These are phyloP conservation scores for Picus viridis DNA, from an alignment of 2,797 vertebrate genomes.

Conservation along the genomic window DNA sequence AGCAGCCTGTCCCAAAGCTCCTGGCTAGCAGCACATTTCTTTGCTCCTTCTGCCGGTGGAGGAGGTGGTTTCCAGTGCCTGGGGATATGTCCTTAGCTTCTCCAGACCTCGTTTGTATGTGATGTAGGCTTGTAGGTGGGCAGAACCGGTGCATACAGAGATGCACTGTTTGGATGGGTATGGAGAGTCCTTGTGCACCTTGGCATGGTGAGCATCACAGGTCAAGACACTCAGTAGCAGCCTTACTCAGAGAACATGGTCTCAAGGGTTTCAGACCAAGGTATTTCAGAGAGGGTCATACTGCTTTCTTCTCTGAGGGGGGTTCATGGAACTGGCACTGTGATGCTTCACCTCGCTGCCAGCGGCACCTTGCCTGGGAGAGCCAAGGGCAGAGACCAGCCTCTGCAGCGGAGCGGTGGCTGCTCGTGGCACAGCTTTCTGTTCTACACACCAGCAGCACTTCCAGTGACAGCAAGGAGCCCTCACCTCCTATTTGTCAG, in stretches of 20 bases:
- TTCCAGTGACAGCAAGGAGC: not conserved
- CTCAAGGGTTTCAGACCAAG: not conserved
- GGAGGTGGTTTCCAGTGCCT: not conserved
- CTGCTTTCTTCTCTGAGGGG: not conserved
- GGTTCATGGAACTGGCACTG: not conserved
- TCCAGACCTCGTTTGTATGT: not conserved
- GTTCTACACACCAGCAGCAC: not conserved
- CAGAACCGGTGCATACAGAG: not conserved
- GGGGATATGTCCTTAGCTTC: not conserved
- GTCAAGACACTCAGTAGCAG: not conserved
- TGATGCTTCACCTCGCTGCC: not conserved
- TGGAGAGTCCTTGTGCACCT: not conserved
- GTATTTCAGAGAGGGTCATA: not conserved
- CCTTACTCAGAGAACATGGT: not conserved
- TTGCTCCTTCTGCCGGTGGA: not conserved
- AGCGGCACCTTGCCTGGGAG: not conserved
- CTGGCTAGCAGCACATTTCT: not conserved
- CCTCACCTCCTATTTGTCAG: not conserved
- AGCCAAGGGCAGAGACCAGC: not conserved
- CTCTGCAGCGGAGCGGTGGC: rapidly evolving
- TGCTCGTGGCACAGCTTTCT: not conserved
- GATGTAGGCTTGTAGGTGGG: not conserved
- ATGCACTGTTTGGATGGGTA: not conserved
- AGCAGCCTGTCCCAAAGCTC: not conserved
- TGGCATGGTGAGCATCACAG: not conserved